A percentile compares a stretch with the other conserved stretches of the same genome.
Evolutionary conservation across 1,140 invertebrate genomes (phyloP).

Genomic region (Drosophila persimilis): DNA sequence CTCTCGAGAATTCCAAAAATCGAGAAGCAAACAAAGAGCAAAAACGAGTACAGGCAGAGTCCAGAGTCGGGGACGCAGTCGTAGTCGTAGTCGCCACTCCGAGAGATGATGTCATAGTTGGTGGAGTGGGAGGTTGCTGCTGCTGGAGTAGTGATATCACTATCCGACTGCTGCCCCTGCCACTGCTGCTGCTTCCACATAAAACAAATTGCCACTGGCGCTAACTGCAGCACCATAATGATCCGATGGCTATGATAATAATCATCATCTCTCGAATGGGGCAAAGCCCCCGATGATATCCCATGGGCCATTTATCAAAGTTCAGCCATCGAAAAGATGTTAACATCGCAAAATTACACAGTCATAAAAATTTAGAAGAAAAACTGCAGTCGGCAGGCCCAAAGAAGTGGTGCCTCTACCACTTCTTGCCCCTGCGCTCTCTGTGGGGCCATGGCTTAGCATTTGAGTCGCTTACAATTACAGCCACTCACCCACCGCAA

Average conservation of each 20-base stretch:
- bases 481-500: background rate
- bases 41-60: too few relatives aligned
- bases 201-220: constrained; percentile 37
- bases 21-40: too few relatives aligned
- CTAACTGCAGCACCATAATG: constrained; percentile 22
- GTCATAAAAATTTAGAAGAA: constrained; percentile 20
- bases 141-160: constrained; percentile 21
- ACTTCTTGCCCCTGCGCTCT: too few relatives aligned
- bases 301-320: constrained; percentile 43
- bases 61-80: constrained; percentile 6
- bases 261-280: constrained; percentile 3
- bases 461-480: too few relatives aligned
- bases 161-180: background rate
- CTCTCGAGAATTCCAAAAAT: too few relatives aligned
- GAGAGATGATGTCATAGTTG: constrained; percentile 30
- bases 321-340: constrained; percentile 46
- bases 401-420: background rate
- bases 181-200: constrained; percentile 13
- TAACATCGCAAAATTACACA: constrained; percentile 44
- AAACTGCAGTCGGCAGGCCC: background rate
- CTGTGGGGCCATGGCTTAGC: too few relatives aligned
- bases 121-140: constrained; percentile 13
- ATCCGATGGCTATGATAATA: constrained; percentile 16
- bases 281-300: background rate
- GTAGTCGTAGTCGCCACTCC: background rate